Base-by-base conservation (phyloP, 2,797 vertebrate genomes). In the Hozukius guyotensis region DNA sequence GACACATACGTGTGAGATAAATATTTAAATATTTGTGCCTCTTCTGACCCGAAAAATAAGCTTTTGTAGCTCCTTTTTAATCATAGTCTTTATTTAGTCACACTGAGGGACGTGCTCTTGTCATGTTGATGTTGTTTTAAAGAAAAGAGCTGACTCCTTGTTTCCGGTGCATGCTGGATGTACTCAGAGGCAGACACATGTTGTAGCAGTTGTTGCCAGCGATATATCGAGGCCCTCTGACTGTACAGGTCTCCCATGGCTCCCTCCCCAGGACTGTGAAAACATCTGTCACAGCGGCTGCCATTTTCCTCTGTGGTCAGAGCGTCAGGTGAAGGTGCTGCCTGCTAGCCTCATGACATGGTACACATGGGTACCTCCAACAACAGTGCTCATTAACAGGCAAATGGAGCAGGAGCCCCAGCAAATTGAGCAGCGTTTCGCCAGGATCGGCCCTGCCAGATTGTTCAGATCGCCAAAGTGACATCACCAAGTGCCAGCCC, bases 371-470 rank as follows among this genome's bases (percentile, higher is more conserved):
- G 90, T 94, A 93, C 92, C 94, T 93, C 92, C 93, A 93, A 94
- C 95, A 96, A 95, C 94, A 93, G 92, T 87, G 92, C 94, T 96
- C 95, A 96, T 96, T 96, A 96, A 95, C 94, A 94, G 94, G 94
- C 95, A 96, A 95, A 95, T 94, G 94, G 95, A 94, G 93, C 94
- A 94, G 90, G 90, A 93, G 91, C 88, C 91, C 80, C 87, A 63
- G 93, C 90, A 95, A 94, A 95, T 94, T 93, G 93, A 92, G 94
- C 90, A 89, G 92, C 87, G 75, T 94, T 94, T 94, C 89, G 83
- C 93, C 90, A 93, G 92, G 79, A 83, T 82, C 77, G 75, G 86
- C 89, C 91, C 80, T 92, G 94, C 93, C 95, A 95, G 95, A 94
- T 93, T 94, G 94, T 89, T 92, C 92, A 31, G 85, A 93, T 93